Evolutionary conservation across 2,888 invertebrate species (phyloP), one percentile per base, ranked within the genome.

Genomic region (Cryptops parisi): DNA sequence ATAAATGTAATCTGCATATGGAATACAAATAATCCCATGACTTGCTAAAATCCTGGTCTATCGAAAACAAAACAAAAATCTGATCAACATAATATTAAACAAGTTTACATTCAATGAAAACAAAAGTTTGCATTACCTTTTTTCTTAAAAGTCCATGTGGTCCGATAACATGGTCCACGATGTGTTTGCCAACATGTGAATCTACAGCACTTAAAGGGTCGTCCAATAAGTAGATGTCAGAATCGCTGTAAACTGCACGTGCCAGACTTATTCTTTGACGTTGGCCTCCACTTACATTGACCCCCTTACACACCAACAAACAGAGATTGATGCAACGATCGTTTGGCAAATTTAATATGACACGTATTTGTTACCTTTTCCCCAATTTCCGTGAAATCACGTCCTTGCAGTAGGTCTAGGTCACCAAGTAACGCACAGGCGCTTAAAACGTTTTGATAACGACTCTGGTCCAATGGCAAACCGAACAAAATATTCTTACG

Each of bases 331-430:
- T n/a, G 33, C 6, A 33, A 33, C 9, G 15, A 33, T 9, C 15
- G 33, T 33, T 33, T 33, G 6, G 15, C 15, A n/a, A n/a, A n/a
- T n/a, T n/a, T n/a, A n/a, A n/a, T n/a, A n/a, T n/a, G 9, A 33
- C 9, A 12, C 38, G 12, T 33, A 43, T 2, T 47, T 2, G n/a
- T 9, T 39, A 68, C 69, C 64, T 96, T 97, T 71, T 98, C 97
- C 56, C 98, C 98, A 60, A 98, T 97, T 75, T 98, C 97, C 0
- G 96, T 98, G 65, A 79, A 59, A 58, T 69, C 69, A 9, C 67
- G 66, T 17, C 64, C 66, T 22, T 67, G 65, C 45, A 70, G 61
- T 27, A 68, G 64, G 25, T 65, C 63, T n/a, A 70, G 59, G 57
- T 71, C 70, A 24, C 64, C 60, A 19, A 61, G 58, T n/a, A 71